Conservation (phyloP, 2,113 vertebrate genomes). For the Potamarius usumacintae region DNA sequence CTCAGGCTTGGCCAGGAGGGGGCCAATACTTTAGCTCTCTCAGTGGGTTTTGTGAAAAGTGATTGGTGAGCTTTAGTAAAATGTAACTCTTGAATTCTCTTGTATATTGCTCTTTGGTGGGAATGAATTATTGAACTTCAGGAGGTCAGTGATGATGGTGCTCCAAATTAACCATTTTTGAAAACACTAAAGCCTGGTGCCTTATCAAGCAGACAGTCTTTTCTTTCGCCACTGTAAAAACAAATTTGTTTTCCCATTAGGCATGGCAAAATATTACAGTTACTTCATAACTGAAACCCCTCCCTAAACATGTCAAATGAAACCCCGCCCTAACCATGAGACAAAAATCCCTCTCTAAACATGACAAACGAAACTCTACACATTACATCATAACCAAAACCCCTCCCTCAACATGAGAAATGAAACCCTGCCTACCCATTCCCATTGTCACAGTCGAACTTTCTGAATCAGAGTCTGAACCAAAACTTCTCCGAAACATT, state of each 20-base stretch:
- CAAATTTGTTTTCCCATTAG: not conserved
- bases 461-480: not conserved
- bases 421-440: not conserved
- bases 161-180: not conserved
- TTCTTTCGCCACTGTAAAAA: not conserved
- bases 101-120: not conserved
- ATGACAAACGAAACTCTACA: not conserved
- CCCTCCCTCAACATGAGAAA: not conserved
- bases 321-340: not conserved
- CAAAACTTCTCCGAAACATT: not conserved
- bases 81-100: not conserved
- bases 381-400: not conserved
- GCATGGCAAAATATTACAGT: not conserved
- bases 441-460: too few species aligned
- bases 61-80: not conserved
- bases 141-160: not conserved
- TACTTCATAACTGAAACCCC: not conserved
- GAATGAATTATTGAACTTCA: not conserved
- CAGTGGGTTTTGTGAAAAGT: not conserved
- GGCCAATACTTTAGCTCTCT: not conserved
- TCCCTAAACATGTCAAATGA: not conserved
- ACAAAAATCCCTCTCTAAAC: not conserved
- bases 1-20: not conserved
- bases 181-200: not conserved
- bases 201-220: not conserved